A percentile compares a stretch with the other conserved stretches of the same genome.
Evolutionary conservation across 1,140 invertebrate species (phyloP).

Genomic region (Leptestheria dahalacensis): DNA sequence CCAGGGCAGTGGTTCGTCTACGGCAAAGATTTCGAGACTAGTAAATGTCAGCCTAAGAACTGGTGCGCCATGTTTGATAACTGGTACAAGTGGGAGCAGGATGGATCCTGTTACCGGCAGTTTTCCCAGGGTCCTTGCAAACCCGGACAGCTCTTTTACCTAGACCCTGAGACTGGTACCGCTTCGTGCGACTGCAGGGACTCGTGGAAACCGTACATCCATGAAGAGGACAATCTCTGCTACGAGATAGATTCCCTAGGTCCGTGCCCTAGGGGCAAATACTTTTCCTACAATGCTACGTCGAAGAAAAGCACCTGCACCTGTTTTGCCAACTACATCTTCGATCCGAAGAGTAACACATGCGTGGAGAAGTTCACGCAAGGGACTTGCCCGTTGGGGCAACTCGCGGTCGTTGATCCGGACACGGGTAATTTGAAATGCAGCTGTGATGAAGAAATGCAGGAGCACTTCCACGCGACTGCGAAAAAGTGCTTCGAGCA

Average conservation of each 20-base stretch:
- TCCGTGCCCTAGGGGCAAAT: slow-evolving; percentile 23
- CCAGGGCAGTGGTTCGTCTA: slow-evolving; percentile 24
- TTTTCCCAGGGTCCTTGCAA: slow-evolving; percentile 23
- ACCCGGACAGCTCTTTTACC: slow-evolving; percentile 23
- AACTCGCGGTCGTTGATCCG: slow-evolving; percentile 19
- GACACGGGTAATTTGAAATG: slow-evolving; percentile 18
- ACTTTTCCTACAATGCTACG: slow-evolving; percentile 24
- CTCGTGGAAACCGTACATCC: slow-evolving; percentile 24
- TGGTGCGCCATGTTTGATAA: slow-evolving; percentile 25
- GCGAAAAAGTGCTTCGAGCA: slow-evolving; percentile 23
- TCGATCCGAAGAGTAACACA: slow-evolving; percentile 20
- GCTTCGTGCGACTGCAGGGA: slow-evolving; percentile 22
- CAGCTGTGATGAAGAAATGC: slow-evolving; percentile 17
- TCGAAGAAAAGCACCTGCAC: slow-evolving; percentile 22
- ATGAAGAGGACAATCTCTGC: slow-evolving; percentile 19
- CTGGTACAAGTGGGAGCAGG: slow-evolving; percentile 24
- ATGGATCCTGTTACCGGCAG: slow-evolving; percentile 24
- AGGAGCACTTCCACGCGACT: slow-evolving; percentile 19
- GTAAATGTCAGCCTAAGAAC: slow-evolving; percentile 21
- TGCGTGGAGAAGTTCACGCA: slow-evolving; percentile 22
- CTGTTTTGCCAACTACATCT: slow-evolving; percentile 24
- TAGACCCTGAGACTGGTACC: slow-evolving; percentile 21
- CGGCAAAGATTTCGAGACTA: slow-evolving; percentile 19
- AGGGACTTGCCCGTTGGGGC: slow-evolving; percentile 22
- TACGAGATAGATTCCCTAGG: slow-evolving; percentile 25